These are phyloP conservation scores for Bombus turneri DNA, from an alignment of 1,140 invertebrate genomes.

Conservation along the genomic window DNA sequence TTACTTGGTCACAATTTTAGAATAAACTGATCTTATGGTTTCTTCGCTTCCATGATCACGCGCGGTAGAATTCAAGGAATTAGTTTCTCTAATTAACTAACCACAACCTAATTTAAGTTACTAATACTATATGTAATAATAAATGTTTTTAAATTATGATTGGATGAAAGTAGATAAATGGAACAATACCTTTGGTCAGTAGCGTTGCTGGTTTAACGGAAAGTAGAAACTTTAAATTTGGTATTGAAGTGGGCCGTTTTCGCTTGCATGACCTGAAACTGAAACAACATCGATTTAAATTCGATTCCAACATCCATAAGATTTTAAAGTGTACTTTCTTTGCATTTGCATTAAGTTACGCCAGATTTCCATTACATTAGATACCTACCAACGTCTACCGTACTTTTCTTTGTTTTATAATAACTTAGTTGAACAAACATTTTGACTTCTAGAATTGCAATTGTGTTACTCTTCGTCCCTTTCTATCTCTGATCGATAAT, in stretches of 20 bases:
- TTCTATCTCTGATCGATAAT: too few species aligned
- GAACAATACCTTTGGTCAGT: background rate
- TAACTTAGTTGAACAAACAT: too few species aligned
- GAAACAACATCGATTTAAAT: conserved; percentile 2
- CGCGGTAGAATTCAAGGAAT: too few species aligned
- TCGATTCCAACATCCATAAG: background rate
- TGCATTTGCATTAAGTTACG: background rate
- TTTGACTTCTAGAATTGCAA: too few species aligned
- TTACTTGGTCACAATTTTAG: background rate
- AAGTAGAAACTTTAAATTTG: conserved; percentile 26
- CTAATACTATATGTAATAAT: background rate
- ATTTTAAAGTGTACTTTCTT: conserved; percentile 7
- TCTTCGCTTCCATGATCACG: background rate
- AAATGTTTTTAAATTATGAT: too few species aligned
- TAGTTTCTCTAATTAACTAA: background rate
- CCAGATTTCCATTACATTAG: too few species aligned
- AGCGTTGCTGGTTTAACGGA: conserved; percentile 2
- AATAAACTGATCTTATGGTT: background rate
- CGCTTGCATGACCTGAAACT: conserved; percentile 37
- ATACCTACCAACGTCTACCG: too few species aligned
- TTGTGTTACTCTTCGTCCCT: too few species aligned
- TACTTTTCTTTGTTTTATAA: too few species aligned
- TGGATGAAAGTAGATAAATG: background rate
- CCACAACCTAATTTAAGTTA: background rate
- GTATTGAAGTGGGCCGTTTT: conserved; percentile 33